Conservation (phyloP, 1,140 invertebrate species). For the Aphaenogaster rudis region DNA sequence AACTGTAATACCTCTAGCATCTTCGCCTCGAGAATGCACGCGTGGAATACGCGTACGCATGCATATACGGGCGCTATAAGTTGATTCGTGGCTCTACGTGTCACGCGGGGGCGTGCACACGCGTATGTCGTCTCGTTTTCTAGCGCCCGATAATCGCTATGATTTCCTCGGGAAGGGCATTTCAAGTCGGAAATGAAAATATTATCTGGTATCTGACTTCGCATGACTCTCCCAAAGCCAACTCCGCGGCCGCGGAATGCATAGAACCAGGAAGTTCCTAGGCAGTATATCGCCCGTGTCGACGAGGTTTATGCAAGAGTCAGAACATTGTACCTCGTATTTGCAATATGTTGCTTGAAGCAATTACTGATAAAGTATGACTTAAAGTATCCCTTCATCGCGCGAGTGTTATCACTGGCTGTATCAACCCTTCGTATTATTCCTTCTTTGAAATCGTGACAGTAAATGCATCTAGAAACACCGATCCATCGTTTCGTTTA, state of each 20-base stretch:
- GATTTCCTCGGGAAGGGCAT: constrained; percentile 21
- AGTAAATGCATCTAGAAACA: not conserved
- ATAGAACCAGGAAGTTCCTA: constrained; percentile 62
- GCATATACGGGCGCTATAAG: constrained; percentile 11
- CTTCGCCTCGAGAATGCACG: constrained; percentile 25
- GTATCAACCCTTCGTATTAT: constrained; percentile 5
- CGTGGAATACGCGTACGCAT: constrained; percentile 5
- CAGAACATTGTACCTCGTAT: constrained; percentile 46
- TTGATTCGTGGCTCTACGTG: constrained; percentile 43
- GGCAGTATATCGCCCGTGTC: constrained; percentile 55
- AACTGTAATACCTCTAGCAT: constrained; percentile 23
- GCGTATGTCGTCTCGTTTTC: constrained; percentile 7
- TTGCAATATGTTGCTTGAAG: constrained; percentile 38
- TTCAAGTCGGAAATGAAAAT: constrained; percentile 51
- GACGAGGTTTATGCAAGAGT: constrained; percentile 52
- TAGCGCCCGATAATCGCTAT: constrained; percentile 26
- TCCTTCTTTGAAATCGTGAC: not conserved
- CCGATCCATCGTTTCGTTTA: not conserved
- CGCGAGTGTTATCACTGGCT: not conserved
- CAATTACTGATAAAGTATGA: constrained; percentile 61
- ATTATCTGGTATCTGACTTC: constrained; percentile 51
- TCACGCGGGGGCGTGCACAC: constrained; percentile 49
- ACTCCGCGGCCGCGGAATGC: not conserved
- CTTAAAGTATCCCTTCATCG: constrained; percentile 11
- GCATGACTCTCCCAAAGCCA: constrained; percentile 26